Evolutionary conservation across 2,113 vertebrate genomes (phyloP).

Genomic region (Danionella cerebrum): DNA sequence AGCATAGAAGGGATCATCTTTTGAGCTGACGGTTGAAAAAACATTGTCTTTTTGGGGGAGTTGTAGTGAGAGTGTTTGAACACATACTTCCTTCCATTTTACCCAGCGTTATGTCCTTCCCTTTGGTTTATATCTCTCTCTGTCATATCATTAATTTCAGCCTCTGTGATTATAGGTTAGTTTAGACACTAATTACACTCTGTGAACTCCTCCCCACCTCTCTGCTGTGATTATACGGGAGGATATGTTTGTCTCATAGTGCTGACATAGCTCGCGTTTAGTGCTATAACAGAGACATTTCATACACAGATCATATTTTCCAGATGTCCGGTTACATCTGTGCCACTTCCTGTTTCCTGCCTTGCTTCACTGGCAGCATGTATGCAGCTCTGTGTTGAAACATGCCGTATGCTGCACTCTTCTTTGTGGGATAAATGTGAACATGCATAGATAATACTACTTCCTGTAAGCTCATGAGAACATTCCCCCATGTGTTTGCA

Average conservation of each 20-base stretch:
- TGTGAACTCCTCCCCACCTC: constrained; percentile 30
- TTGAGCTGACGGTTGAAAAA: background rate
- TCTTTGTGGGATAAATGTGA: too few species aligned
- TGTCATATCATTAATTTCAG: constrained; percentile 34
- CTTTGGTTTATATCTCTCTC: constrained; percentile 11
- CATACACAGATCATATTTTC: constrained; percentile 9
- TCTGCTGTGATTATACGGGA: constrained; percentile 11
- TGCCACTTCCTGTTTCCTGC: constrained; percentile 11
- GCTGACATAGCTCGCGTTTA: background rate
- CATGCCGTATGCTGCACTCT: background rate
- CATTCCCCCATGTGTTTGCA: too few species aligned
- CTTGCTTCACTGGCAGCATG: constrained; percentile 6
- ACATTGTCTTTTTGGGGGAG: background rate
- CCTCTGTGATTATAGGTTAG: constrained; percentile 37
- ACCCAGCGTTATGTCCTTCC: background rate
- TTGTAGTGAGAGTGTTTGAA: background rate
- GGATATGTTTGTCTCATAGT: constrained; percentile 3
- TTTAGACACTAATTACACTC: constrained; percentile 36
- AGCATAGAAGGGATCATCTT: background rate
- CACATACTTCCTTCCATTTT: background rate
- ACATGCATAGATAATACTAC: too few species aligned
- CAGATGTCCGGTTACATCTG: constrained; percentile 10
- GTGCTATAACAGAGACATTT: background rate
- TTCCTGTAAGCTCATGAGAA: too few species aligned
- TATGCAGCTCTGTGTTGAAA: constrained; percentile 3